These are phyloP conservation scores for Cottus gobio DNA, from an alignment of 2,113 vertebrate species.

Conservation along the genomic window DNA sequence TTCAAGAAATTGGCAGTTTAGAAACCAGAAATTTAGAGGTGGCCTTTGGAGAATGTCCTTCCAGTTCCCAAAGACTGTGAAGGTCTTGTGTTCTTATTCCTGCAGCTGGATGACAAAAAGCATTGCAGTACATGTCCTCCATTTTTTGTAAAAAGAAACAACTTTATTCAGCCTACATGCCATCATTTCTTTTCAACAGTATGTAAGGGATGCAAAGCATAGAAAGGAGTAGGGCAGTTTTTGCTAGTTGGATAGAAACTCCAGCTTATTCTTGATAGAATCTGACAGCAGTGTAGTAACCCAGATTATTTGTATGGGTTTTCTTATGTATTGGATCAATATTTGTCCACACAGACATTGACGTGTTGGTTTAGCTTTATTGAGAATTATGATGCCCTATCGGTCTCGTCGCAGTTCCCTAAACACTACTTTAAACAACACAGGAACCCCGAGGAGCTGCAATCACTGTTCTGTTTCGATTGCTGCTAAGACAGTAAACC, in stretches of 20 bases:
- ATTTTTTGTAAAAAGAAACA: conserved; percentile 25
- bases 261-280: background rate
- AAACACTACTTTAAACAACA: conserved; percentile 22
- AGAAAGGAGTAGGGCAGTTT: background rate
- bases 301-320: background rate
- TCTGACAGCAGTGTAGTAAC: background rate
- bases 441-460: conserved; percentile 38
- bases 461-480: conserved; percentile 45
- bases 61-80: conserved; percentile 34
- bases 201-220: background rate
- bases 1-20: conserved; percentile 45
- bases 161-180: conserved; percentile 27
- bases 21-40: conserved; percentile 25
- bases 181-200: background rate
- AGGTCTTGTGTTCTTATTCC: conserved; percentile 34
- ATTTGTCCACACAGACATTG: conserved; percentile 7
- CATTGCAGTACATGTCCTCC: conserved; percentile 40
- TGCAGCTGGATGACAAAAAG: conserved; percentile 40
- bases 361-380: conserved; percentile 27
- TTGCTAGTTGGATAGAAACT: background rate
- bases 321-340: background rate
- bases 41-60: conserved; percentile 52
- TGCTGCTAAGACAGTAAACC: conserved; percentile 47
- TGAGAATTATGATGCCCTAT: conserved; percentile 31
- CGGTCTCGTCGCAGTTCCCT: conserved; percentile 37